phyloP scores from a whole-genome alignment of 2,797 vertebrate genomes.

The Myripristis jacobus region DNA sequence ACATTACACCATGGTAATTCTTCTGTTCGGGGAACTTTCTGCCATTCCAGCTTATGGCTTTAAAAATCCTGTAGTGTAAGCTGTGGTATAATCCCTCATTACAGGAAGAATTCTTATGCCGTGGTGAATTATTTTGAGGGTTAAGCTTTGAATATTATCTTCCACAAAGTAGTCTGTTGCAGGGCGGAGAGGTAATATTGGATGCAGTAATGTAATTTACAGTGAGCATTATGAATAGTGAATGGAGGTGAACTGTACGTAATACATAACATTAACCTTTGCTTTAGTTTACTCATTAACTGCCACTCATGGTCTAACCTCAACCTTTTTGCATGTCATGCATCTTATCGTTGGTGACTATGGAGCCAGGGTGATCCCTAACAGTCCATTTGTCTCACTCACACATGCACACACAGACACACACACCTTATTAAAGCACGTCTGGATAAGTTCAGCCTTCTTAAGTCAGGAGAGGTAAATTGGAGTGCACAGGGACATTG shows the following conservation, averaged over 20 bases:
- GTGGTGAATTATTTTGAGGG: conserved; percentile 53
- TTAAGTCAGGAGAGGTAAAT: conserved; percentile 15
- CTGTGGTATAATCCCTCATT: conserved; percentile 51
- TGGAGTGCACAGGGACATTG: conserved; percentile 13
- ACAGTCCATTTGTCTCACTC: neutral
- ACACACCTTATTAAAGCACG: conserved; percentile 1
- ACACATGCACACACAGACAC: neutral
- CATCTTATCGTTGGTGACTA: neutral
- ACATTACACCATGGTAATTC: conserved; percentile 31
- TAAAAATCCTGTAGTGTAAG: conserved; percentile 44
- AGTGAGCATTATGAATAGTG: conserved; percentile 29
- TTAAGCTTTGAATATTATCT: conserved; percentile 53
- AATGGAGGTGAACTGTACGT: conserved; percentile 19
- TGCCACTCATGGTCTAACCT: conserved; percentile 10
- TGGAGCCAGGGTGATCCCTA: neutral
- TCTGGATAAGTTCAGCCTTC: conserved; percentile 23
- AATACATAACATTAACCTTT: conserved; percentile 11
- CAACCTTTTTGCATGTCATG: neutral
- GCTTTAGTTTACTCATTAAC: conserved; percentile 5
- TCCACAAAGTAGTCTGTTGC: conserved; percentile 37
- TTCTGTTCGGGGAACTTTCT: conserved; percentile 39
- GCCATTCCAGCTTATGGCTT: conserved; percentile 50
- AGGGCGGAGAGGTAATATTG: conserved; percentile 25
- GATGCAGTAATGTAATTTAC: conserved; percentile 46
- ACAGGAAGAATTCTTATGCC: conserved; percentile 34